Percentiles rank a stretch among this genome's conserved stretches.
These are phyloP conservation scores for Enteromius treurensis DNA, from an alignment of 2,797 vertebrate species.

Conservation along the genomic window DNA sequence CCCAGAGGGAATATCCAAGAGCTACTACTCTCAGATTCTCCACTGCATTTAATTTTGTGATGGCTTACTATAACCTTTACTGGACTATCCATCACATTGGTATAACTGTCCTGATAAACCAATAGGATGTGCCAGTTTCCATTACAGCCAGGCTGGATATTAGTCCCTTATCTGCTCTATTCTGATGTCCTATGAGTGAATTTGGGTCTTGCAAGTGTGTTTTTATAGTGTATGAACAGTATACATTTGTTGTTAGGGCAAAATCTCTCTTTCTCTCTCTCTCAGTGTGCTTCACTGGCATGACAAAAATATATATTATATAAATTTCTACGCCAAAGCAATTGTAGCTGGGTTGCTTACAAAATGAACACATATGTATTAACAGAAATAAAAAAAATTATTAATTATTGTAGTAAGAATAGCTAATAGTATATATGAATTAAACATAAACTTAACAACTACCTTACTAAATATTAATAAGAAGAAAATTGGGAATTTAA, in stretches of 20 bases:
- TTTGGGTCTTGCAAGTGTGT: neutral
- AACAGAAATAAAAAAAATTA: too few species aligned
- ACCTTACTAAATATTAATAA: too few species aligned
- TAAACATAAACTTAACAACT: too few species aligned
- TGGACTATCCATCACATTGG: constrained; percentile 31
- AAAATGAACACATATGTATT: too few species aligned
- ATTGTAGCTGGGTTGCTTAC: too few species aligned
- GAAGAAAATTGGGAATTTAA: too few species aligned
- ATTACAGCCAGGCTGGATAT: constrained; percentile 6
- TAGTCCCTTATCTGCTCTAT: neutral
- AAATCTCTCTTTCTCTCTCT: neutral
- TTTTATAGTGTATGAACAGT: neutral
- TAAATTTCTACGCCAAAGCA: too few species aligned
- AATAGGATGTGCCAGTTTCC: neutral
- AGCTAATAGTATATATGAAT: too few species aligned
- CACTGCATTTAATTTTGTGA: constrained; percentile 40
- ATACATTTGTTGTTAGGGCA: neutral
- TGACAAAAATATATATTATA: too few species aligned
- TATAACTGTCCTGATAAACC: constrained; percentile 12
- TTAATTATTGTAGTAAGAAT: too few species aligned
- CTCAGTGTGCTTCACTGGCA: too few species aligned
- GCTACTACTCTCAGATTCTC: constrained; percentile 18
- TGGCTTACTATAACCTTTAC: constrained; percentile 40
- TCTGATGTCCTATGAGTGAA: neutral
- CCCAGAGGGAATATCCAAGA: constrained; percentile 28